phyloP scores from a whole-genome alignment of 2,797 vertebrate genomes.

The Pantherophis vulpinus region DNA sequence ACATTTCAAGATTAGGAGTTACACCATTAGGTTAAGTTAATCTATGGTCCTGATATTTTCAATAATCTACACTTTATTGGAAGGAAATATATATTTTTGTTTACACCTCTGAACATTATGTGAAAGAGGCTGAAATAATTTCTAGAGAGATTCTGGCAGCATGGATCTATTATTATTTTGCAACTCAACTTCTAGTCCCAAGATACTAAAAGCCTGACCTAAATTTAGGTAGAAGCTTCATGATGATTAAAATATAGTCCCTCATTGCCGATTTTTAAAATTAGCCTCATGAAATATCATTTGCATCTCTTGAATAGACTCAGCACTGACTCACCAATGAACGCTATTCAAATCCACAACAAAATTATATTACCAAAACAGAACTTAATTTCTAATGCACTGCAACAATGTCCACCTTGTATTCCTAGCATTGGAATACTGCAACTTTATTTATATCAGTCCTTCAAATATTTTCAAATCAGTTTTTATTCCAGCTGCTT shows the following conservation, averaged over 20 bases:
- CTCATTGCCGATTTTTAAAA: conserved; percentile 45
- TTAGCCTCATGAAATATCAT: conserved; percentile 51
- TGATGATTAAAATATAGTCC: conserved; percentile 47
- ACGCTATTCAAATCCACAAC: conserved; percentile 53
- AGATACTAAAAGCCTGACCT: conserved; percentile 41
- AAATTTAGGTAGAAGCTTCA: conserved; percentile 34
- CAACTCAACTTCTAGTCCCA: conserved; percentile 40
- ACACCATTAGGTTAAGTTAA: conserved; percentile 62
- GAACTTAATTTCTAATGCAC: conserved; percentile 28
- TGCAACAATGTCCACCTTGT: background rate
- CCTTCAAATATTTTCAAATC: background rate
- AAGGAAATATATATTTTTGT: conserved; percentile 33
- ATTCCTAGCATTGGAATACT: background rate
- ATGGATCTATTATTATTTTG: conserved; percentile 32
- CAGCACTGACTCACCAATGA: conserved; percentile 59
- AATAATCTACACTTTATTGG: conserved; percentile 31
- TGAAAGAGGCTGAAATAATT: conserved; percentile 33
- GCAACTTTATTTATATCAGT: background rate
- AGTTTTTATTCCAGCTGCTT: background rate
- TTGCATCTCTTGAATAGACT: conserved; percentile 63
- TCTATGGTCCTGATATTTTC: conserved; percentile 54
- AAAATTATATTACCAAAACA: conserved; percentile 52
- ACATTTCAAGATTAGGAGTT: conserved; percentile 64
- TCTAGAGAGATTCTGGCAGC: background rate
- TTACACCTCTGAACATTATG: background rate